Evolutionary conservation across 2,888 invertebrate species (phyloP).

Genomic region (Drosophila multiciliata): DNA sequence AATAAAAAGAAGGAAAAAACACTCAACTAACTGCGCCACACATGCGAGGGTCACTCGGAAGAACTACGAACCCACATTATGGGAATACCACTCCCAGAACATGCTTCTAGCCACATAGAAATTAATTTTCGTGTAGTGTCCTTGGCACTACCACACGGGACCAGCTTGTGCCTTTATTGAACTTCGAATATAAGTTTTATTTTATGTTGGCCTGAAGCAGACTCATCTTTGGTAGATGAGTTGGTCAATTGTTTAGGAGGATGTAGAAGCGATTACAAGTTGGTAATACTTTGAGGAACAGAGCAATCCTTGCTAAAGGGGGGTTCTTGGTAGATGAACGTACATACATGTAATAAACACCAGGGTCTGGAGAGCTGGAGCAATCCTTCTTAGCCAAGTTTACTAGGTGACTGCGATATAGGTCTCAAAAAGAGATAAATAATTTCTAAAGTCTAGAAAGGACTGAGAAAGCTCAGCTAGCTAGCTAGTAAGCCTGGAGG

Average conservation of each 20-base stretch:
- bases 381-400: too few species aligned
- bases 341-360: too few species aligned
- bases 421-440: too few species aligned
- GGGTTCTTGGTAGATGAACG: background rate
- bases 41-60: constrained; percentile 41
- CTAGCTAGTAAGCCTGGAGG: too few species aligned
- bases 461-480: too few species aligned
- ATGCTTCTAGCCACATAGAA: constrained; percentile 17
- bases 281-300: background rate
- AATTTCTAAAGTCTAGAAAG: background rate
- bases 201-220: background rate
- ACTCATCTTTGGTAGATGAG: background rate
- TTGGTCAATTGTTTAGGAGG: background rate
- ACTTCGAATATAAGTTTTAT: background rate
- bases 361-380: too few species aligned
- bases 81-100: constrained; percentile 20
- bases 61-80: background rate
- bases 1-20: constrained; percentile 18
- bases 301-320: too few species aligned
- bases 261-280: background rate
- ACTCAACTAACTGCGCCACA: constrained; percentile 14
- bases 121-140: constrained; percentile 26
- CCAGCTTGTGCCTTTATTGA: background rate
- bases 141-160: background rate
- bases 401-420: too few species aligned